A percentile compares a stretch with the other conserved stretches of the same genome.
Conservation (phyloP, 1,140 invertebrate species). For the Olivierus martensii region DNA sequence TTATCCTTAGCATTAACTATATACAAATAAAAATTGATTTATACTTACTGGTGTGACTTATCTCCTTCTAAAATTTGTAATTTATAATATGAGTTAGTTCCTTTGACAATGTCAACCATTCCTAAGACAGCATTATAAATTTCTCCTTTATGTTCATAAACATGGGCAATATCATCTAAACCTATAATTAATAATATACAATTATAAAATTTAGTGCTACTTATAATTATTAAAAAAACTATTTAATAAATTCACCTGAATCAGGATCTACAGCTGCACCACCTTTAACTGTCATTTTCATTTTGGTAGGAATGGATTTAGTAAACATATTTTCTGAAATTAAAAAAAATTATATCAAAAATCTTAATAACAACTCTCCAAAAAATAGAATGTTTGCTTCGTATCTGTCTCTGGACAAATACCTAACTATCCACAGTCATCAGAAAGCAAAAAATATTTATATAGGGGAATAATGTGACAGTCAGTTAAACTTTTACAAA, state of each 20-base stretch:
- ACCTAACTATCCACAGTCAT: background rate
- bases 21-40: no score
- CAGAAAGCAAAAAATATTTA: background rate
- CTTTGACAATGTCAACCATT: constrained; percentile 65
- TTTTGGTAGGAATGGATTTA: constrained; percentile 29
- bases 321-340: constrained; percentile 21
- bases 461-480: no score
- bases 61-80: constrained; percentile 76
- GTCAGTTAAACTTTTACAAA: no score
- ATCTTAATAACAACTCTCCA: no score
- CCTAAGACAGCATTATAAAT: constrained; percentile 65
- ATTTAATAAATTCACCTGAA: constrained; percentile 37
- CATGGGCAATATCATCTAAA: constrained; percentile 62
- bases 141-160: constrained; percentile 42
- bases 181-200: constrained; percentile 24
- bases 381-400: background rate
- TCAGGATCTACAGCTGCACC: constrained; percentile 81
- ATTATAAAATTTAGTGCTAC: background rate
- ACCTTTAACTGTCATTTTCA: constrained; percentile 65
- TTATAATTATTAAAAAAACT: no score
- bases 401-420: background rate
- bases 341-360: no score
- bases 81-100: constrained; percentile 93
- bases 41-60: background rate
- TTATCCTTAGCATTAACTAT: no score